Conservation (phyloP, 2,797 vertebrate species). For the Saguinus oedipus region DNA sequence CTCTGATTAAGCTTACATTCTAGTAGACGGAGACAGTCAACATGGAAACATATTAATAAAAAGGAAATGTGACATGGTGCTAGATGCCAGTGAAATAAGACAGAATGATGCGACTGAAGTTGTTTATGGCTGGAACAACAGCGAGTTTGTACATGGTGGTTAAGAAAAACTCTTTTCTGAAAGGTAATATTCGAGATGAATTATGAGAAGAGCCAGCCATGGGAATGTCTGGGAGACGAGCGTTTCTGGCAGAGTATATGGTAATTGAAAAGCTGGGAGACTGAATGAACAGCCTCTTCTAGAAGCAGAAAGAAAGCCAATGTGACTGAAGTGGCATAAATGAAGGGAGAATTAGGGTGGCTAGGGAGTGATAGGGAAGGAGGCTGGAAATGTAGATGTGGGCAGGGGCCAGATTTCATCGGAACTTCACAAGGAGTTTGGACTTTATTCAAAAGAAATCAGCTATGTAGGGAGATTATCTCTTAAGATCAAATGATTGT, state of each 20-base stretch:
- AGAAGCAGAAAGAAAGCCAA: not conserved
- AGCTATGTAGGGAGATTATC: not conserved
- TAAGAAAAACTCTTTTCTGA: not conserved
- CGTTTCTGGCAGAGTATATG: not conserved
- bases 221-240: not conserved
- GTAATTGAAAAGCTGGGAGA: not conserved
- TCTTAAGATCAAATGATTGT: not conserved
- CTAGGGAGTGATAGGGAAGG: fast-evolving
- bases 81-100: not conserved
- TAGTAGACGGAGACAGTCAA: not conserved
- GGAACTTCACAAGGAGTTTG: not conserved
- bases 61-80: not conserved
- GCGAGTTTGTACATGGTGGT: not conserved
- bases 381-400: too few species aligned
- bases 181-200: not conserved
- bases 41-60: not conserved
- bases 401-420: not conserved
- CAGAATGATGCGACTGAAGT: not conserved
- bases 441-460: not conserved
- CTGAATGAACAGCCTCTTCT: not conserved
- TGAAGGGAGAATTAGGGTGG: not conserved
- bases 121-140: not conserved
- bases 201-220: not conserved
- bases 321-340: not conserved
- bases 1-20: not conserved